Conservation (phyloP, 2,113 vertebrate species). For the Hiodon tergisus region DNA sequence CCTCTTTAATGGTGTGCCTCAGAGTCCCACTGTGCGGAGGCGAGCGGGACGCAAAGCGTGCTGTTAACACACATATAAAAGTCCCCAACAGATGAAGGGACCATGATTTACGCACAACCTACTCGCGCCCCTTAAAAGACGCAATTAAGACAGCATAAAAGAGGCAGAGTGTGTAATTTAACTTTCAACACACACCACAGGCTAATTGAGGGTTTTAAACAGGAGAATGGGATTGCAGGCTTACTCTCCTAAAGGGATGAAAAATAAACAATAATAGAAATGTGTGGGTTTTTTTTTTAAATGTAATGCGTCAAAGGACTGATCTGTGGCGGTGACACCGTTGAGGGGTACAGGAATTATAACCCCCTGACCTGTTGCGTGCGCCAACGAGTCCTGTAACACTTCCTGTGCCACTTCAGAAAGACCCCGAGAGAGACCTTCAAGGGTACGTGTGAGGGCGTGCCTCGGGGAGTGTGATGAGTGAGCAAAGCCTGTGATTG, state of each 20-base stretch:
- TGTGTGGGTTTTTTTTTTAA: neutral
- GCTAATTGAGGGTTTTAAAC: neutral
- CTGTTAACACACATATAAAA: neutral
- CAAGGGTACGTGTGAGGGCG: slow-evolving; percentile 29
- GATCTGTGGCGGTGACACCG: slow-evolving; percentile 13
- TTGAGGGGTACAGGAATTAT: slow-evolving; percentile 26
- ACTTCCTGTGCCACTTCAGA: slow-evolving; percentile 22
- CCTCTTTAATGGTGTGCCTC: neutral
- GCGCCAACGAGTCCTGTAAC: slow-evolving; percentile 29
- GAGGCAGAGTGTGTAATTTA: slow-evolving; percentile 9
- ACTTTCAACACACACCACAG: slow-evolving; percentile 6
- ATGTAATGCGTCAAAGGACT: slow-evolving; percentile 4
- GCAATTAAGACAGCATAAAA: slow-evolving; percentile 12
- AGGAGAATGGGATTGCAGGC: neutral
- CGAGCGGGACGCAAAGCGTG: no score
- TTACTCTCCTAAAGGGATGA: slow-evolving; percentile 1
- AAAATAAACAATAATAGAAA: neutral
- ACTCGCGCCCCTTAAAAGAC: neutral
- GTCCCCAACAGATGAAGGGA: slow-evolving; percentile 1
- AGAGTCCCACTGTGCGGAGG: no score
- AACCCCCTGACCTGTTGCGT: slow-evolving; percentile 34
- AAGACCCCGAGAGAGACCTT: neutral
- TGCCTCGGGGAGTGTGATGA: no score
- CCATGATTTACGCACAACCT: slow-evolving; percentile 1
- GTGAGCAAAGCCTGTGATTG: no score